A percentile compares a stretch with the other conserved stretches of the same genome.
These are phyloP conservation scores for Apteryx owenii DNA, from an alignment of 2,113 vertebrate species.

Conservation along the genomic window DNA sequence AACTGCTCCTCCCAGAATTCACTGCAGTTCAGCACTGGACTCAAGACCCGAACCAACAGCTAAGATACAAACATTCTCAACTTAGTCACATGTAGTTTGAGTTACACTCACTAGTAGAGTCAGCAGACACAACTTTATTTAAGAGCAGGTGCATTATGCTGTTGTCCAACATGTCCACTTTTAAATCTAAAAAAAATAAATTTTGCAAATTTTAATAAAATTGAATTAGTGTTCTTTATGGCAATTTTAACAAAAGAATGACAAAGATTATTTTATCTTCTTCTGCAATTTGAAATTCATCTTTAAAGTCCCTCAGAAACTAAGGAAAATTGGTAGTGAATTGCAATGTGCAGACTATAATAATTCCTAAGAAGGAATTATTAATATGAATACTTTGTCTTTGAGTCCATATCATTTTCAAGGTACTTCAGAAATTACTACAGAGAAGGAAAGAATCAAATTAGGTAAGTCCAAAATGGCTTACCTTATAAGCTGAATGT, in stretches of 20 bases:
- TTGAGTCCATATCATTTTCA: background rate
- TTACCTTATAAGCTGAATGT: background rate
- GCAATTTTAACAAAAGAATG: background rate
- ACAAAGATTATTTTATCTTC: background rate
- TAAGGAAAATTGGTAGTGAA: background rate
- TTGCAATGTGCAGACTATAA: background rate
- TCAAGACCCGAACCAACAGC: background rate
- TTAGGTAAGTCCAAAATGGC: background rate
- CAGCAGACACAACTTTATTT: background rate
- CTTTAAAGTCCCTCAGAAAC: background rate
- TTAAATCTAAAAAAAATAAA: background rate
- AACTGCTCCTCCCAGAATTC: background rate
- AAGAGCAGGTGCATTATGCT: background rate
- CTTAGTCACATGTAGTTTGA: background rate
- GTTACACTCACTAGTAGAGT: background rate
- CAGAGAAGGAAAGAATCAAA: background rate
- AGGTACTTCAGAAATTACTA: background rate
- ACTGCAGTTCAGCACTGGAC: background rate
- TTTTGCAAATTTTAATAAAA: background rate
- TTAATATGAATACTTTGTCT: background rate
- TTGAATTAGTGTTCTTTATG: background rate
- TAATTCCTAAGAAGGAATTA: background rate
- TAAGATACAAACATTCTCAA: background rate
- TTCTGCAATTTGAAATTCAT: background rate
- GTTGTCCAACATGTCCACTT: background rate